Evolutionary conservation across 2,113 vertebrate species (phyloP).

Genomic region (Orthonyx spaldingii): DNA sequence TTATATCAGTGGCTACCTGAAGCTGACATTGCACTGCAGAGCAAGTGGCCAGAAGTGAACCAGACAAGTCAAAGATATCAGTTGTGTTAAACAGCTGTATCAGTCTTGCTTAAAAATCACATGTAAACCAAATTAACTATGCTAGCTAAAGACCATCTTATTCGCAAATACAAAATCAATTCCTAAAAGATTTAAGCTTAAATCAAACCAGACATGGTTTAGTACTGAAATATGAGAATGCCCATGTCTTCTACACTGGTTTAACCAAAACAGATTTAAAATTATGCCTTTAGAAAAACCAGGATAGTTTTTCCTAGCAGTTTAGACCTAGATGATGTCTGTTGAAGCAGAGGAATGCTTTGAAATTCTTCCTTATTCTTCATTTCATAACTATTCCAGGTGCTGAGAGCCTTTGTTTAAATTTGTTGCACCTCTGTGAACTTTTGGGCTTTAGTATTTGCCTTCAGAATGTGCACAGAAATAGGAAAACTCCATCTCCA

Average conservation of each 20-base stretch:
- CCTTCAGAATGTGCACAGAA: not conserved
- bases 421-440: not conserved
- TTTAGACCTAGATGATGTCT: not conserved
- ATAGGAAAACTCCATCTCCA: not conserved
- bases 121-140: not conserved
- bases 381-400: not conserved
- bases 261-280: not conserved
- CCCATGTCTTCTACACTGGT: not conserved
- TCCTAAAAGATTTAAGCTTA: not conserved
- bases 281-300: not conserved
- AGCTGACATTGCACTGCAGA: not conserved
- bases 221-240: not conserved
- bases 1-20: not conserved
- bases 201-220: not conserved
- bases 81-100: not conserved
- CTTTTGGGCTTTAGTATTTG: not conserved
- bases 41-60: not conserved
- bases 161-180: not conserved
- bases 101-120: not conserved
- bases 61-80: not conserved
- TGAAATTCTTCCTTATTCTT: not conserved
- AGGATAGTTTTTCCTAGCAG: not conserved
- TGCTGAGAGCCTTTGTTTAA: not conserved
- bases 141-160: not conserved
- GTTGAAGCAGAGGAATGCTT: not conserved